phyloP scores from a whole-genome alignment of 2,888 invertebrate genomes.

The Operophtera brumata region DNA sequence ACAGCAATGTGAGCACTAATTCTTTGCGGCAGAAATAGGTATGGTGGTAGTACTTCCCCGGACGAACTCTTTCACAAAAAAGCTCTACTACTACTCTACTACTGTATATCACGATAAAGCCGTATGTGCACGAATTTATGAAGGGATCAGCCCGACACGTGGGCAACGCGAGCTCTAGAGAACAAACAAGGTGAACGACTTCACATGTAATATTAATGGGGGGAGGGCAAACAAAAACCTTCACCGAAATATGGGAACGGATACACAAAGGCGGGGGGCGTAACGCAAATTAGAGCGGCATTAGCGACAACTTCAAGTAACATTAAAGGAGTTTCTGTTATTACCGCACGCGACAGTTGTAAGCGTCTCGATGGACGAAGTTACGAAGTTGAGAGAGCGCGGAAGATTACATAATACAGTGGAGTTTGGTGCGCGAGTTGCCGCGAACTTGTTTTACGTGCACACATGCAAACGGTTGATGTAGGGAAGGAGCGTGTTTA shows the following conservation, averaged over 20 bases:
- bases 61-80: no score
- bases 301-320: constrained; percentile 54
- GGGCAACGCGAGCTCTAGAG: constrained; percentile 33
- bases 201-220: constrained; percentile 42
- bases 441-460: constrained; percentile 53
- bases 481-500: no score
- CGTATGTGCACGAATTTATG: constrained; percentile 31
- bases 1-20: no score
- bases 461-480: constrained; percentile 45
- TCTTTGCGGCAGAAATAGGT: no score
- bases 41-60: no score
- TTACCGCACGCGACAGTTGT: constrained; percentile 53
- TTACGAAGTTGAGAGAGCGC: constrained; percentile 51
- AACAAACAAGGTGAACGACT: constrained; percentile 62
- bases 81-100: no score
- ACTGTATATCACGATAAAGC: constrained; percentile 34
- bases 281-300: constrained; percentile 53
- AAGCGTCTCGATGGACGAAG: constrained; percentile 48
- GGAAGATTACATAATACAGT: constrained; percentile 55
- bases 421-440: constrained; percentile 47
- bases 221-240: constrained; percentile 47
- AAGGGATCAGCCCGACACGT: constrained; percentile 46
- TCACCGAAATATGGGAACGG: constrained; percentile 41
- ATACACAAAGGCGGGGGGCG: constrained; percentile 41
- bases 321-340: constrained; percentile 57